phyloP scores from a whole-genome alignment of 2,113 vertebrate genomes.

The Nesoenas mayeri region DNA sequence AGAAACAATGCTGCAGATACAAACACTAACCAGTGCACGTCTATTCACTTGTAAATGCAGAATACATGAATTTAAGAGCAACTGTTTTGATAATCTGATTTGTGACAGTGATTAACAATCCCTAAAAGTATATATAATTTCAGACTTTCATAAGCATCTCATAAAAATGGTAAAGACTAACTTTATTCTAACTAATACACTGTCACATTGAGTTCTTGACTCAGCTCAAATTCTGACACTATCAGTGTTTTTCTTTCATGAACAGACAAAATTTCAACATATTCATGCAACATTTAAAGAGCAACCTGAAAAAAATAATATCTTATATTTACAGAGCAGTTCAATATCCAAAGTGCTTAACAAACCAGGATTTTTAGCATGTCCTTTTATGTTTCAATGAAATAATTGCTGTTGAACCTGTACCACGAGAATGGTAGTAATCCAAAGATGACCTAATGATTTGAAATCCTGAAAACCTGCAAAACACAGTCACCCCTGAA shows the following conservation, averaged over 20 bases:
- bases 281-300: not conserved
- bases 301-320: not conserved
- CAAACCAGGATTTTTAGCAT: not conserved
- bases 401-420: not conserved
- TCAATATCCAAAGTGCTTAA: not conserved
- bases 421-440: not conserved
- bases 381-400: not conserved
- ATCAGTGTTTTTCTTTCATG: not conserved
- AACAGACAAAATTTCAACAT: not conserved
- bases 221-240: not conserved
- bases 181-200: not conserved
- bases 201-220: not conserved
- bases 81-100: not conserved
- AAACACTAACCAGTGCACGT: not conserved
- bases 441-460: not conserved
- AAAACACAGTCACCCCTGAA: not conserved
- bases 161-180: not conserved
- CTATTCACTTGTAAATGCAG: not conserved
- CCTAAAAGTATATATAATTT: accelerated
- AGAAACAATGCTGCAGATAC: not conserved
- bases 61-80: not conserved
- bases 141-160: not conserved
- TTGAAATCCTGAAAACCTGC: not conserved
- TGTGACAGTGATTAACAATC: not conserved
- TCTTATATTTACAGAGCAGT: not conserved